Evolutionary conservation across 2,113 vertebrate species (phyloP).

Genomic region (Bufo gargarizans): DNA sequence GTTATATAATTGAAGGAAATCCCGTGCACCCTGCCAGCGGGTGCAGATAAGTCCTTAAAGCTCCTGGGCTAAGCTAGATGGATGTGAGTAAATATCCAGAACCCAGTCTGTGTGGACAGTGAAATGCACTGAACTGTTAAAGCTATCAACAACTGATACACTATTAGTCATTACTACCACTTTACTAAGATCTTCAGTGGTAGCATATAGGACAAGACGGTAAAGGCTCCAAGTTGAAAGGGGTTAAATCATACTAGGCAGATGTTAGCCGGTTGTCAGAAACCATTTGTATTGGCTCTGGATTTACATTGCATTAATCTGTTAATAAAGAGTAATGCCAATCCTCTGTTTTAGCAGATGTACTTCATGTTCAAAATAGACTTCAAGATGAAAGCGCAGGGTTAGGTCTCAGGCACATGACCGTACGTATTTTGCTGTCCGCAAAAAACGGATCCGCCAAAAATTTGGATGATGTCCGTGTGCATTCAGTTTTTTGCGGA

Average conservation of each 20-base stretch:
- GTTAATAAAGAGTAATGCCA: neutral
- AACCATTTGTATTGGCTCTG: neutral
- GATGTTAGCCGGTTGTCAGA: neutral
- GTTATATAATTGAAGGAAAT: conserved; percentile 58
- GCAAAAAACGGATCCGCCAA: too few relatives aligned
- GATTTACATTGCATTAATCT: neutral
- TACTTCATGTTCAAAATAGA: neutral
- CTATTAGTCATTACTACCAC: neutral
- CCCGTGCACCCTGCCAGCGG: conserved; percentile 17
- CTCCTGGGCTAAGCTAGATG: conserved; percentile 28
- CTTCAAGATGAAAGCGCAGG: neutral
- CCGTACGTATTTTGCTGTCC: too few relatives aligned
- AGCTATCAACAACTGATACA: neutral
- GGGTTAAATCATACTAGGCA: neutral
- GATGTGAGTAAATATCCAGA: conserved; percentile 12
- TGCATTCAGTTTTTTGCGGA: too few relatives aligned
- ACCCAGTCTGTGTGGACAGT: neutral
- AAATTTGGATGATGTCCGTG: too few relatives aligned
- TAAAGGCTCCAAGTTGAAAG: neutral
- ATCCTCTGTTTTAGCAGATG: neutral
- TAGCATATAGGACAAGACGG: neutral
- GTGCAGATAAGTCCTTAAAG: conserved; percentile 43
- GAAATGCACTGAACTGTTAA: neutral
- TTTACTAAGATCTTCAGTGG: neutral
- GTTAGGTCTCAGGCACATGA: too few relatives aligned